Percentiles rank a stretch among this genome's conserved stretches.
These are phyloP conservation scores for Microcaecilia unicolor DNA, from an alignment of 2,797 vertebrate species.

Conservation along the genomic window DNA sequence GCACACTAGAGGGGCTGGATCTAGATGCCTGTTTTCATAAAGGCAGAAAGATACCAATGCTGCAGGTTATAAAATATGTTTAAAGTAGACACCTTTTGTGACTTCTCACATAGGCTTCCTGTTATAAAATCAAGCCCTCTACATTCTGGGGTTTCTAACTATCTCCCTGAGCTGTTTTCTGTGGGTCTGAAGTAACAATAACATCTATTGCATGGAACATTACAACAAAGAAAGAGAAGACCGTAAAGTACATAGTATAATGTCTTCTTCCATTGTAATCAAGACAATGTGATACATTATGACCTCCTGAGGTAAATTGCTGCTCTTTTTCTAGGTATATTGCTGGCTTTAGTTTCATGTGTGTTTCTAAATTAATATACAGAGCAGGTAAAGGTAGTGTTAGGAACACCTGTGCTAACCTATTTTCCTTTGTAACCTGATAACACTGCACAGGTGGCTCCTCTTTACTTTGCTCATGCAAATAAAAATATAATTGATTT, in stretches of 20 bases:
- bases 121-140: no score
- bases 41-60: no score
- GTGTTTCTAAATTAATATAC: slow-evolving; percentile 30
- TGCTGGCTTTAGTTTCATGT: slow-evolving; percentile 24
- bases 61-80: no score
- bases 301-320: slow-evolving; percentile 7
- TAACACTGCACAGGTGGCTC: slow-evolving; percentile 39
- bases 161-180: no score
- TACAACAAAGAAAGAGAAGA: no score
- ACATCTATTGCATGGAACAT: no score
- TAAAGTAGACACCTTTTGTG: no score
- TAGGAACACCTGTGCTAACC: slow-evolving; percentile 38
- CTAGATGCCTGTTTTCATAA: no score
- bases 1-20: no score
- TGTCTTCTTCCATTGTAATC: slow-evolving; percentile 13
- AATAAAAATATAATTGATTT: slow-evolving; percentile 44
- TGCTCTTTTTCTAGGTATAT: slow-evolving; percentile 8
- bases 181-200: no score
- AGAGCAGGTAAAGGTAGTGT: slow-evolving; percentile 14
- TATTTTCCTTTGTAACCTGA: slow-evolving; percentile 22
- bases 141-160: no score
- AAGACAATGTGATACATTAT: slow-evolving; percentile 33
- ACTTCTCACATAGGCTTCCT: no score
- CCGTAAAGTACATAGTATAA: slow-evolving; percentile 40
- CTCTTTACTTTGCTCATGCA: slow-evolving; percentile 48